Conservation (phyloP, 2,113 vertebrate genomes). For the Oryzias celebensis region DNA sequence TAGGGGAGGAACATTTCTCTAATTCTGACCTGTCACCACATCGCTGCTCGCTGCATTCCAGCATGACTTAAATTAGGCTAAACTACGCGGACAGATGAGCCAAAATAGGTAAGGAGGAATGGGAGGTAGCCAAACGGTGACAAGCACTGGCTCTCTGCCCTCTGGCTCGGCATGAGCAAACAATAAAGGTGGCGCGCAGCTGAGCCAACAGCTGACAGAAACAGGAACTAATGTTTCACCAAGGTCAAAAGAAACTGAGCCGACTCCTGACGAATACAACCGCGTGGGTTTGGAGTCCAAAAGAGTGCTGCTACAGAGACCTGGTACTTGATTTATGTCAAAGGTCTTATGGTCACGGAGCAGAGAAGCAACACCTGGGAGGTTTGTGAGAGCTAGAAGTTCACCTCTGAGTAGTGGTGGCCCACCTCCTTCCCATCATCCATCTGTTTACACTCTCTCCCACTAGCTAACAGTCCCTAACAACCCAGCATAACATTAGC, state of each 20-base stretch:
- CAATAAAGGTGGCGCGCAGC: conserved; percentile 58
- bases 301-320: conserved; percentile 25
- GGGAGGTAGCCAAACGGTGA: conserved; percentile 27
- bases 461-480: too few relatives aligned
- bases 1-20: too few relatives aligned
- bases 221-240: conserved; percentile 60
- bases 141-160: conserved; percentile 45
- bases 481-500: too few relatives aligned
- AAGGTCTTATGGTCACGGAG: conserved; percentile 21
- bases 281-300: conserved; percentile 18
- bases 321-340: conserved; percentile 22
- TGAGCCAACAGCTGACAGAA: conserved; percentile 68
- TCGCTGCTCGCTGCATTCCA: neutral
- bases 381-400: neutral
- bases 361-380: conserved; percentile 11
- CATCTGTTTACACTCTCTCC: too few relatives aligned
- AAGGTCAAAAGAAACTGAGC: conserved; percentile 58
- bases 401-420: too few relatives aligned
- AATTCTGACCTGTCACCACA: too few relatives aligned
- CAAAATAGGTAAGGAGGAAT: conserved; percentile 26
- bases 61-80: conserved; percentile 2
- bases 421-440: too few relatives aligned
- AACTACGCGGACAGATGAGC: conserved; percentile 32
- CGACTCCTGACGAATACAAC: neutral
- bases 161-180: conserved; percentile 35